Evolutionary conservation across 2,113 vertebrate species (phyloP).

Genomic region (Sylvietta virens): DNA sequence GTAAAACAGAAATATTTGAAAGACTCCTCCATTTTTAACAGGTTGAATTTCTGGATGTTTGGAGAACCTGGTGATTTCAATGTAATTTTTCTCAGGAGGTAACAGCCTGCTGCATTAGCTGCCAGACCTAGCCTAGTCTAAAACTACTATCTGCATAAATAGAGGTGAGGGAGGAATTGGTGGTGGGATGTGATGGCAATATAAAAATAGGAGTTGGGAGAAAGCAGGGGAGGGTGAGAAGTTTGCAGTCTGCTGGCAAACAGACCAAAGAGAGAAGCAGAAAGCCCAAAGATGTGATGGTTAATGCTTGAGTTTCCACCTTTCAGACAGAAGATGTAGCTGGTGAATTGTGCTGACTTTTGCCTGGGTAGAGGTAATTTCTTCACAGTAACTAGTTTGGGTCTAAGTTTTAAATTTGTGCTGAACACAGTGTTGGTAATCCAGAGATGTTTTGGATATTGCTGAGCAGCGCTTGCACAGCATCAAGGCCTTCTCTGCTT

Average conservation of each 20-base stretch:
- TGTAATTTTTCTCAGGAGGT: not conserved
- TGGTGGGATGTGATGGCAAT: not conserved
- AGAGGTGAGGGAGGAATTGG: not conserved
- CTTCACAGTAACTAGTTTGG: not conserved
- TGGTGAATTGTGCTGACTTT: not conserved
- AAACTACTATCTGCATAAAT: not conserved
- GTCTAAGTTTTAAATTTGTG: not conserved
- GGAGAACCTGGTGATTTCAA: not conserved
- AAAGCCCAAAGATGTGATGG: not conserved
- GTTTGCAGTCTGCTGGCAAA: not conserved
- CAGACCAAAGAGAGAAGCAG: not conserved
- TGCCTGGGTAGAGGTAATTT: not conserved
- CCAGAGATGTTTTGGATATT: not conserved
- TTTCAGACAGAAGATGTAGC: not conserved
- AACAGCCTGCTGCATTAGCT: not conserved
- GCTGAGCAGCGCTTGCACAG: not conserved
- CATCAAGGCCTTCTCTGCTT: not conserved
- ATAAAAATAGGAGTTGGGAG: not conserved
- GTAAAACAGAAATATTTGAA: not conserved
- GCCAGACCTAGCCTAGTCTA: not conserved
- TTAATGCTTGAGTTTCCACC: not conserved
- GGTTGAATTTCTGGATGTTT: not conserved
- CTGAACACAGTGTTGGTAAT: not conserved
- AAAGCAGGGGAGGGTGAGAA: not conserved
- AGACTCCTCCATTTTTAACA: not conserved